A percentile compares a stretch with the other conserved stretches of the same genome.
Conservation (phyloP, 1,140 invertebrate species). For the Lordiphosa mommai region DNA sequence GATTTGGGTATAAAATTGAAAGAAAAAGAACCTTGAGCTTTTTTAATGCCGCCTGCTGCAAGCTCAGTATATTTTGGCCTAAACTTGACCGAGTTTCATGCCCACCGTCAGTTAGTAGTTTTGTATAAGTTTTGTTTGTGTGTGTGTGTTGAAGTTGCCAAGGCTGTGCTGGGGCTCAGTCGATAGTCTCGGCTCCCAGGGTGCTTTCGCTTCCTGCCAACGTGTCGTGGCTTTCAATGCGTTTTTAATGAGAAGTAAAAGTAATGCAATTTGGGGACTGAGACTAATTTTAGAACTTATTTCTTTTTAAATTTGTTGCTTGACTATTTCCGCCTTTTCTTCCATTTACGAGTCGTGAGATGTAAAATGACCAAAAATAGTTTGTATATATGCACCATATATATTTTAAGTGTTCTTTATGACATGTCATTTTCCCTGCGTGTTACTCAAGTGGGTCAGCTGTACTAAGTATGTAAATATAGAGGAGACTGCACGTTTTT, state of each 20-base stretch:
- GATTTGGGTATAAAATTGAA: neutral
- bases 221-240: neutral
- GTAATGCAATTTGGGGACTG: too few species aligned
- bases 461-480: neutral
- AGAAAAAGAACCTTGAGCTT: slow-evolving; percentile 34
- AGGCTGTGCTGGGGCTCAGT: slow-evolving; percentile 1
- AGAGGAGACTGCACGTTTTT: neutral
- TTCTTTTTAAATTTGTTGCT: neutral
- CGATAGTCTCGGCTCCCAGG: too few species aligned
- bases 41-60: slow-evolving; percentile 8
- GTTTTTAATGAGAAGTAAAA: slow-evolving; percentile 5
- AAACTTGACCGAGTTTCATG: slow-evolving; percentile 45
- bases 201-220: too few species aligned
- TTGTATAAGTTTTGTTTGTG: neutral
- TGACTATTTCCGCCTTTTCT: slow-evolving; percentile 30
- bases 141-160: slow-evolving; percentile 9
- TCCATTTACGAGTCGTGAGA: slow-evolving; percentile 22
- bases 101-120: slow-evolving; percentile 3
- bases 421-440: slow-evolving; percentile 25
- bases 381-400: neutral
- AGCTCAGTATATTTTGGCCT: slow-evolving; percentile 28
- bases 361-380: slow-evolving; percentile 36
- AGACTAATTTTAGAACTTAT: slow-evolving; percentile 21
- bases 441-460: slow-evolving; percentile 6
- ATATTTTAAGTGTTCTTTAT: slow-evolving; percentile 34